Conservation (phyloP, 2,113 vertebrate genomes). For the Stegostoma tigrinum region DNA sequence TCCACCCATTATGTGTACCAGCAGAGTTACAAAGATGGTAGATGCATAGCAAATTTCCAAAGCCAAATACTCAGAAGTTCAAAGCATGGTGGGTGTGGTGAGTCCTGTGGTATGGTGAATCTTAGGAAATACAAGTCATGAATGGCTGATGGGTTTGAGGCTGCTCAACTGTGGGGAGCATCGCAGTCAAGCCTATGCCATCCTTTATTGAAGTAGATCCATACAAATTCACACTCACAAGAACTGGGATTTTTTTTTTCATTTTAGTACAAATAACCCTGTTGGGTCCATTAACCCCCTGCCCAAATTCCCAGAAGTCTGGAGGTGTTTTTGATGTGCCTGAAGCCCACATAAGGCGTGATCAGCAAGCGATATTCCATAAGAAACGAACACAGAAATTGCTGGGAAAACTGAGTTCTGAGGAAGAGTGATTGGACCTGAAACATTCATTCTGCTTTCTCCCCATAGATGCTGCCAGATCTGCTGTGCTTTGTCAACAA, state of each 20-base stretch:
- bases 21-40: too few species aligned
- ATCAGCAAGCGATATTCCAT: not conserved
- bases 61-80: not conserved
- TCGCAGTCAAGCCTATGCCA: not conserved
- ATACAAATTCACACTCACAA: not conserved
- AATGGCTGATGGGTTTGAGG: not conserved
- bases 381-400: too few species aligned
- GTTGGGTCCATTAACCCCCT: not conserved
- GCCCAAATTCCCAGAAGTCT: not conserved
- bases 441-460: too few species aligned
- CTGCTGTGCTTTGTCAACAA: too few species aligned
- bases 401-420: too few species aligned
- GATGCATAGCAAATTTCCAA: not conserved
- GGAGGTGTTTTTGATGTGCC: not conserved
- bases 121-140: not conserved
- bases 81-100: not conserved
- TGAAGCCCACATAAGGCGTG: not conserved
- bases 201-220: not conserved
- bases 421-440: too few species aligned
- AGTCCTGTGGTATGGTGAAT: not conserved
- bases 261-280: not conserved
- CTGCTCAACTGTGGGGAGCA: not conserved
- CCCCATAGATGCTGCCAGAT: too few species aligned
- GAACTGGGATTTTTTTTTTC: not conserved
- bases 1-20: too few species aligned